Conservation (phyloP, 2,888 invertebrate species). For the Tinea pellionella region DNA sequence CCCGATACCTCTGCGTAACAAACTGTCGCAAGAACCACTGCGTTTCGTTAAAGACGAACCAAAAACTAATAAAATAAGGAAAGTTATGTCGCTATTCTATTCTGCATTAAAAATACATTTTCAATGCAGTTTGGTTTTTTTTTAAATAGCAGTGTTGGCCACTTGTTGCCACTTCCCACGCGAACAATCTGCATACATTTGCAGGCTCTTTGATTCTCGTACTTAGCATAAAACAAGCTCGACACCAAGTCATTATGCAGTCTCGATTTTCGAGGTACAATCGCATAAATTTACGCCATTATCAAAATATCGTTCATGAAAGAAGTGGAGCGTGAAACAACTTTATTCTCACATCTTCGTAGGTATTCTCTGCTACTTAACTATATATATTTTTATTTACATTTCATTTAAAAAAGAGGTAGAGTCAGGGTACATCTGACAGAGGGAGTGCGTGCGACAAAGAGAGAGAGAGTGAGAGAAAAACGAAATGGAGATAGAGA, state of each 20-base stretch:
- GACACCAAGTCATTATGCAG: conserved; percentile 62
- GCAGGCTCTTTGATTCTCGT: conserved; percentile 55
- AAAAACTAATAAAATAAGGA: neutral
- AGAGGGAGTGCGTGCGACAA: no score
- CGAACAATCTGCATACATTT: conserved; percentile 62
- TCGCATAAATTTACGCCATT: conserved; percentile 62
- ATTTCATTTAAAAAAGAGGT: no score
- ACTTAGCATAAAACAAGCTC: conserved; percentile 66
- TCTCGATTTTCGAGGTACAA: conserved; percentile 55
- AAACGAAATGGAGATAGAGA: no score
- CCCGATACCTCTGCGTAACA: no score
- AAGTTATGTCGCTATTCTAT: conserved; percentile 2
- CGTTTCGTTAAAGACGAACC: neutral
- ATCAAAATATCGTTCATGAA: conserved; percentile 65
- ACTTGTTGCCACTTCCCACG: conserved; percentile 68
- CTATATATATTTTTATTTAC: no score
- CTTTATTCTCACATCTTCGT: conserved; percentile 27
- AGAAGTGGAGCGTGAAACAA: conserved; percentile 46
- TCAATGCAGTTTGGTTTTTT: conserved; percentile 5
- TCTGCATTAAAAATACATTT: conserved; percentile 8
- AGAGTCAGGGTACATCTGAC: no score
- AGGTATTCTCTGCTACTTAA: no score
- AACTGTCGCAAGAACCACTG: no score
- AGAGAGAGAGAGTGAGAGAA: no score
- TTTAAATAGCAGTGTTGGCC: conserved; percentile 30